Evolutionary conservation across 2,797 vertebrate genomes (phyloP).

Genomic region (Zenarchopterus dispar): DNA sequence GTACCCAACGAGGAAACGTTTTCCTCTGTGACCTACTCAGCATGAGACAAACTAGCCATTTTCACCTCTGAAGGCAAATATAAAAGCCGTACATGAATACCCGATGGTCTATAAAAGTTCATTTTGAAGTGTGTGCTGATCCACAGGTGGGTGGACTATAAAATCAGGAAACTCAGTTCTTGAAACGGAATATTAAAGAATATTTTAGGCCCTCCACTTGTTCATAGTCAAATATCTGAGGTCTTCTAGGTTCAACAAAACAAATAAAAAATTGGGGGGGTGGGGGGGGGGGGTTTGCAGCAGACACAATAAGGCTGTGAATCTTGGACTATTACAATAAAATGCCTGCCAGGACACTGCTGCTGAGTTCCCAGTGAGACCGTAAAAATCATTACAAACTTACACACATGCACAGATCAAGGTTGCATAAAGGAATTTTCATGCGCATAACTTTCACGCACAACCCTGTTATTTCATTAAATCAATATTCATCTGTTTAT

Average conservation of each 20-base stretch:
- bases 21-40: constrained; percentile 20
- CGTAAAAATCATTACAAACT: constrained; percentile 58
- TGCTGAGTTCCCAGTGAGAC: constrained; percentile 45
- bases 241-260: constrained; percentile 21
- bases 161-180: constrained; percentile 23
- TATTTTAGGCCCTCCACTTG: constrained; percentile 5
- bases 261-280: background rate
- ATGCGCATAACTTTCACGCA: constrained; percentile 20
- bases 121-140: constrained; percentile 30
- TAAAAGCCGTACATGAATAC: constrained; percentile 9
- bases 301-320: constrained; percentile 32
- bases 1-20: constrained; percentile 1
- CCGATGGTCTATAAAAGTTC: constrained; percentile 42
- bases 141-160: constrained; percentile 38
- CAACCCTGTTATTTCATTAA: constrained; percentile 20
- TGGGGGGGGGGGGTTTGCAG: no score
- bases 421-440: constrained; percentile 8
- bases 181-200: constrained; percentile 14
- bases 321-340: constrained; percentile 22
- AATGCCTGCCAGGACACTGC: constrained; percentile 46
- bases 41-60: constrained; percentile 34
- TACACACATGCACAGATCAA: constrained; percentile 15
- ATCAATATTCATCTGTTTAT: constrained; percentile 13
- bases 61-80: constrained; percentile 25
- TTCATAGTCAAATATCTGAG: constrained; percentile 11